phyloP scores from a whole-genome alignment of 2,888 invertebrate species.

The Tortricodes alternella region DNA sequence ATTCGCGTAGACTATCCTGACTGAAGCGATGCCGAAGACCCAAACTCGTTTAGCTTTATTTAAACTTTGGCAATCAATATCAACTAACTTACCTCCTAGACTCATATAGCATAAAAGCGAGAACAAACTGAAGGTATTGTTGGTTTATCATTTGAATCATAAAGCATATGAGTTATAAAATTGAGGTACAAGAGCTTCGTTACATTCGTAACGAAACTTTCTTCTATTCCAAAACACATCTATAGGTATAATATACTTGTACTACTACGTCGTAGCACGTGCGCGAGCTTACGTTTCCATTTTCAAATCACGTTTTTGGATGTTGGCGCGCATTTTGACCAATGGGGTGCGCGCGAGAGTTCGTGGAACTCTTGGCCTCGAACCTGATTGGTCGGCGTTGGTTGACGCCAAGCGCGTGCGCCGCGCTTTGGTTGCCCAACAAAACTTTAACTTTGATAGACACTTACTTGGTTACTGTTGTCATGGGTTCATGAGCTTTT shows the following conservation, averaged over 20 bases:
- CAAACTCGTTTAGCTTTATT: too few species aligned
- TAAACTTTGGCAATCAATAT: too few species aligned
- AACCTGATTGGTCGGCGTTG: slow-evolving; percentile 52
- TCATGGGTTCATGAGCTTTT: slow-evolving; percentile 23
- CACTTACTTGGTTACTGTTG: slow-evolving; percentile 1
- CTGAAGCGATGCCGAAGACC: too few species aligned
- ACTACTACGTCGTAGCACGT: slow-evolving; percentile 35
- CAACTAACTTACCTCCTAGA: too few species aligned
- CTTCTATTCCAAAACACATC: slow-evolving; percentile 18
- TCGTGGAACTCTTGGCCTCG: slow-evolving; percentile 73
- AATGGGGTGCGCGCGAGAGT: slow-evolving; percentile 56
- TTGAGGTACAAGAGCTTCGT: slow-evolving; percentile 17
- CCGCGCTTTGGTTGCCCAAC: slow-evolving; percentile 25
- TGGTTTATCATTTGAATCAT: not conserved
- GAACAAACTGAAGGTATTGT: not conserved
- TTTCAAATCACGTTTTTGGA: slow-evolving; percentile 52
- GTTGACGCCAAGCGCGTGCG: slow-evolving; percentile 32
- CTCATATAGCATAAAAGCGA: too few species aligned
- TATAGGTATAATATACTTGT: not conserved
- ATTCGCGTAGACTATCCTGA: too few species aligned
- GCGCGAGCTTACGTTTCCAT: slow-evolving; percentile 51
- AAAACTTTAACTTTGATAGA: slow-evolving; percentile 10
- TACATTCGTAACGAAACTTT: slow-evolving; percentile 27
- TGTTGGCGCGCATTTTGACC: slow-evolving; percentile 63
- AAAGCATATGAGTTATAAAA: not conserved